These are phyloP conservation scores for Venturia canescens DNA, from an alignment of 1,140 invertebrate species.

Conservation along the genomic window DNA sequence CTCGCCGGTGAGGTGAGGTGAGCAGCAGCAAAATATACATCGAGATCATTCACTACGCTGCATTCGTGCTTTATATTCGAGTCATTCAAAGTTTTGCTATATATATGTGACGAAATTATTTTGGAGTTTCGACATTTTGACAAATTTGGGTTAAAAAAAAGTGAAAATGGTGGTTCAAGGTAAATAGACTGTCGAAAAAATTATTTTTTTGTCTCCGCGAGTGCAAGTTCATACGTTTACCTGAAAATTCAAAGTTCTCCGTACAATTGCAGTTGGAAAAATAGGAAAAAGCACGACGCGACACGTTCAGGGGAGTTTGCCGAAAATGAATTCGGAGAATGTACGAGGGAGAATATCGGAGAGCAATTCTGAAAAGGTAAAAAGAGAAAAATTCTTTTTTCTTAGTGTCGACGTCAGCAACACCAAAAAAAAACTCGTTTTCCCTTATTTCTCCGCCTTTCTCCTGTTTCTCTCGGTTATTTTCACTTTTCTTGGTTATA, in stretches of 20 bases:
- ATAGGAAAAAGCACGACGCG: background rate
- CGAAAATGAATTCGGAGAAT: background rate
- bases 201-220: no score
- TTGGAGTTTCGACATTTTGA: no score
- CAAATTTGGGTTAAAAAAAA: background rate
- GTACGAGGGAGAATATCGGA: background rate
- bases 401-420: no score
- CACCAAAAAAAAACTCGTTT: background rate
- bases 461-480: background rate
- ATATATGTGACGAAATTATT: background rate
- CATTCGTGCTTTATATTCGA: constrained; percentile 2
- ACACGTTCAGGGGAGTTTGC: background rate
- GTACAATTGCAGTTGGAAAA: constrained; percentile 6
- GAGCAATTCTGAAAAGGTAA: background rate
- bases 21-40: background rate
- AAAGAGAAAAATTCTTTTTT: background rate
- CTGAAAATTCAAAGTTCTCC: no score
- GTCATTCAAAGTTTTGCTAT: background rate
- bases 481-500: background rate
- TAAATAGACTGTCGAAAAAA: background rate
- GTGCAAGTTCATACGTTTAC: background rate
- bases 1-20: background rate
- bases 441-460: background rate
- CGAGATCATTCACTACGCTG: background rate
- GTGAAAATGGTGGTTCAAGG: constrained; percentile 4